Conservation (phyloP, 64 coral and sea anemone species). For the Platygyra sinensis region DNA sequence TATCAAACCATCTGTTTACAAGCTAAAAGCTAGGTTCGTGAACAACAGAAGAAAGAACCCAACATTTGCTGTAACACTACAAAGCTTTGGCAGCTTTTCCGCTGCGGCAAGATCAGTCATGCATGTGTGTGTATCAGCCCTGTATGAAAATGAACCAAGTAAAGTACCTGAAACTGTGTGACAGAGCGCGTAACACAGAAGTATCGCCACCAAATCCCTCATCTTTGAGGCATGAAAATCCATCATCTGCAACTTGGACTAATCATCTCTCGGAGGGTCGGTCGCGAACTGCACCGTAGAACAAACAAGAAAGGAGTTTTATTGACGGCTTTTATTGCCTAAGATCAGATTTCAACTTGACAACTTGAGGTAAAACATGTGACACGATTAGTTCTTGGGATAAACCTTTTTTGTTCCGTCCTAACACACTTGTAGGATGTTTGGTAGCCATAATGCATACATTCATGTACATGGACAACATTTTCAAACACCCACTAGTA, state of each 20-base stretch:
- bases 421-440: no score
- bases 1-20: neutral
- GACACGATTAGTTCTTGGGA: neutral
- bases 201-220: conserved; percentile 4
- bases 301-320: neutral
- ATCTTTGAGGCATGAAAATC: conserved; percentile 1
- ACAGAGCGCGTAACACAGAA: neutral
- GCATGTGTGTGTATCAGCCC: neutral
- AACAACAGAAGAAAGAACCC: no score
- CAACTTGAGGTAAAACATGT: neutral
- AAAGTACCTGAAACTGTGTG: conserved; percentile 3
- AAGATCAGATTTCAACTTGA: conserved; percentile 29
- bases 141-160: neutral
- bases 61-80: no score
- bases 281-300: neutral
- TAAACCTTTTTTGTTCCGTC: no score
- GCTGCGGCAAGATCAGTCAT: no score
- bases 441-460: no score
- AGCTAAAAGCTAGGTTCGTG: no score
- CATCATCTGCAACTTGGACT: neutral
- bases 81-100: no score
- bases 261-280: neutral
- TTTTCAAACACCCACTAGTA: no score
- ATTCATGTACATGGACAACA: no score
- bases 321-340: neutral